Conservation (phyloP, 2,113 vertebrate species). For the Dipodomys stephensi region DNA sequence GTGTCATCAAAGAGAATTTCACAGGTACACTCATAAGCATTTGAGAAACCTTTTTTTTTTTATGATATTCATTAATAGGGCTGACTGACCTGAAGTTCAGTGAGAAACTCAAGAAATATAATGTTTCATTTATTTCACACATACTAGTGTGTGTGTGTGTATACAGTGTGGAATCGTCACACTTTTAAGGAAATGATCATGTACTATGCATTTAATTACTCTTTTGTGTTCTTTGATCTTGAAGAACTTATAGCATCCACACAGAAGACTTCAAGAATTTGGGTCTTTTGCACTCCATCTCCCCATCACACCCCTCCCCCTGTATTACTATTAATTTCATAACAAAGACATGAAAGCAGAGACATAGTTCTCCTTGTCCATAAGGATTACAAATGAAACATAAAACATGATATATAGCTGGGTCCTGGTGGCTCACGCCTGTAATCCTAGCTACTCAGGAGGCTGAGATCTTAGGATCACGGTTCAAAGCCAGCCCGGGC, state of each 20-base stretch:
- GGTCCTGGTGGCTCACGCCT: no score
- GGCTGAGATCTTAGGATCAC: no score
- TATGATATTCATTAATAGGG: not conserved
- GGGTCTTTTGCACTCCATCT: slow-evolving; percentile 14
- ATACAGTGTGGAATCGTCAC: not conserved
- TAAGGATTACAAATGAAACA: slow-evolving; percentile 10
- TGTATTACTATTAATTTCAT: not conserved
- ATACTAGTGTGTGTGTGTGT: no score
- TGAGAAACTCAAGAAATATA: not conserved
- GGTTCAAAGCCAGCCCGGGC: no score
- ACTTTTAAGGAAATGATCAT: not conserved
- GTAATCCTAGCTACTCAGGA: no score
- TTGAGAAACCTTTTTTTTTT: slow-evolving; percentile 42
- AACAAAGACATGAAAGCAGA: slow-evolving; percentile 22
- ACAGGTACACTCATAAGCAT: not conserved
- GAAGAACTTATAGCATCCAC: not conserved
- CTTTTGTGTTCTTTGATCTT: slow-evolving; percentile 25
- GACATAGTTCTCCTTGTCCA: not conserved
- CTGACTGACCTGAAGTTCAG: not conserved
- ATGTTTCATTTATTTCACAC: slow-evolving; percentile 1
- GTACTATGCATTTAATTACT: slow-evolving; percentile 51
- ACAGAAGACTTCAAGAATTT: not conserved
- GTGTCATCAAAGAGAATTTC: not conserved
- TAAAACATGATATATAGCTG: not conserved
- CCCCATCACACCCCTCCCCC: not conserved